Evolutionary conservation across 92 coral and sea anemone genomes (phyloP).

Genomic region (Metridium senile): DNA sequence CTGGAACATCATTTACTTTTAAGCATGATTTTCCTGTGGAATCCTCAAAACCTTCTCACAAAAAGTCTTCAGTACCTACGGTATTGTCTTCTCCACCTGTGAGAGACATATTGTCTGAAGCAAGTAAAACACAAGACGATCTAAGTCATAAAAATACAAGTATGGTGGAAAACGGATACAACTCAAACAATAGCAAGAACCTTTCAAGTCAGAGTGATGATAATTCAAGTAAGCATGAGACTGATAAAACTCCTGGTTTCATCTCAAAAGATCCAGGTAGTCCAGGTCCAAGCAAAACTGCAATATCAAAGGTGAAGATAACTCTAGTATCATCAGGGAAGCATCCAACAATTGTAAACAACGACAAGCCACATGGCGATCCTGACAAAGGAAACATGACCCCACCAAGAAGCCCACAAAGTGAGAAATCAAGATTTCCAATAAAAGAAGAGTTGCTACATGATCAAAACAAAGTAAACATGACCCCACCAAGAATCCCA

Average conservation of each 20-base stretch:
- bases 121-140: neutral
- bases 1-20: constrained; percentile 9
- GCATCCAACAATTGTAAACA: neutral
- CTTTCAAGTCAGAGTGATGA: neutral
- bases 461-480: neutral
- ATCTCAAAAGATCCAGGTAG: neutral
- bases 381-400: neutral
- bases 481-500: neutral
- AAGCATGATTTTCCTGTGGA: neutral
- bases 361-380: neutral
- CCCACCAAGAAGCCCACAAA: neutral
- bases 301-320: constrained; percentile 18
- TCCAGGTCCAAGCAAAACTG: neutral
- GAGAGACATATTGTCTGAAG: constrained; percentile 14
- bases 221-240: too few species aligned
- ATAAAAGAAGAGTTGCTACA: neutral
- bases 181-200: neutral
- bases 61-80: constrained; percentile 16
- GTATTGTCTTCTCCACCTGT: constrained; percentile 24
- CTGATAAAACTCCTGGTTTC: neutral
- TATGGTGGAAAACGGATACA: neutral
- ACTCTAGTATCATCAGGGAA: constrained; percentile 17
- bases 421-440: neutral
- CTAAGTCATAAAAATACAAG: neutral
- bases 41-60: neutral